phyloP scores from a whole-genome alignment of 2,113 vertebrate species.

The Agapornis roseicollis region DNA sequence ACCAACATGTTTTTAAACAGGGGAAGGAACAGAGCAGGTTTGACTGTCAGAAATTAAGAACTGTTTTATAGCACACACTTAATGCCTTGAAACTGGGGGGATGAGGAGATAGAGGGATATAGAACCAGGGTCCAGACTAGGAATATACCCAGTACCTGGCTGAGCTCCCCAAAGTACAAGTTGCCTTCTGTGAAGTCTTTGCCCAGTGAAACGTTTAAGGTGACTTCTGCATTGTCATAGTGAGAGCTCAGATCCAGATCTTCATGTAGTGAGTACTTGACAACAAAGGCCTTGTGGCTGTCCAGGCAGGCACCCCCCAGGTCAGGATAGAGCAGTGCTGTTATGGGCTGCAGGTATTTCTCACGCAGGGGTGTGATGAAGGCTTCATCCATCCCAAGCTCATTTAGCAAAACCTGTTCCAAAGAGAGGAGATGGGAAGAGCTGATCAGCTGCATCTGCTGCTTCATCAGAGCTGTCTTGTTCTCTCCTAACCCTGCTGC shows the following conservation, averaged over 20 bases:
- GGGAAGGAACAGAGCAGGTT: neutral
- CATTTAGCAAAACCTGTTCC: slow-evolving; percentile 80
- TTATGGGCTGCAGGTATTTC: slow-evolving; percentile 81
- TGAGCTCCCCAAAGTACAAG: slow-evolving; percentile 91
- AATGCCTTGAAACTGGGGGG: neutral
- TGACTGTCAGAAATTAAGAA: neutral
- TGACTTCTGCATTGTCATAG: slow-evolving; percentile 94
- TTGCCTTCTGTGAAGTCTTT: slow-evolving; percentile 89
- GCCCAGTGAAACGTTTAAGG: slow-evolving; percentile 89
- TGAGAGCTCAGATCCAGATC: slow-evolving; percentile 90
- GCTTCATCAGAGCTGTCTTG: neutral
- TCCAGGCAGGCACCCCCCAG: slow-evolving; percentile 83
- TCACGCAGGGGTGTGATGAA: slow-evolving; percentile 88
- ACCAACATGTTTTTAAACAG: neutral
- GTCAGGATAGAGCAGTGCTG: slow-evolving; percentile 86
- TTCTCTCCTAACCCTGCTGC: neutral
- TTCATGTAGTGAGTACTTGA: slow-evolving; percentile 85
- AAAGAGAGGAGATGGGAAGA: neutral
- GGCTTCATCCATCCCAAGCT: slow-evolving; percentile 88
- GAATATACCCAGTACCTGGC: slow-evolving; percentile 75
- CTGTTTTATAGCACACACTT: neutral
- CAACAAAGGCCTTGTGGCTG: slow-evolving; percentile 93
- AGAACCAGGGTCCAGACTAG: neutral
- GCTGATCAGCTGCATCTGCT: neutral
- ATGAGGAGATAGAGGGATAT: neutral